A percentile compares a stretch with the other conserved stretches of the same genome.
These are phyloP conservation scores for Cheirogaleus major DNA, from an alignment of 2,797 vertebrate species.

Conservation along the genomic window DNA sequence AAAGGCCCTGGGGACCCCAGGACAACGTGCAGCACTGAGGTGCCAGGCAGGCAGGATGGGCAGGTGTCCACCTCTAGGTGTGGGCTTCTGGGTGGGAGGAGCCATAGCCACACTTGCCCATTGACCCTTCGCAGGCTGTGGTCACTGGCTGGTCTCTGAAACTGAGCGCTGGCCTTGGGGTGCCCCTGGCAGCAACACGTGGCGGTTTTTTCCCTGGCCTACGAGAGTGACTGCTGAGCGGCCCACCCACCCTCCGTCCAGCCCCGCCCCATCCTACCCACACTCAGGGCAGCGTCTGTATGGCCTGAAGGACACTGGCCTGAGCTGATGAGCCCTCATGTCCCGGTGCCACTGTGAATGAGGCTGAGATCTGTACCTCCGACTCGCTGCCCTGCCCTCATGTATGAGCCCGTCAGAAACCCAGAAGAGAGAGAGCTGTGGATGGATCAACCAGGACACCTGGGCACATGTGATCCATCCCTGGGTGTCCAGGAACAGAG, in stretches of 20 bases:
- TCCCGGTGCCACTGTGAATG: background rate
- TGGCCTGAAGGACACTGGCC: background rate
- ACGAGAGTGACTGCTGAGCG: background rate
- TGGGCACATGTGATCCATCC: background rate
- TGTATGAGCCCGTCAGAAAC: background rate
- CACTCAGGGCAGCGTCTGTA: background rate
- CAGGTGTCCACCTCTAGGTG: too few relatives aligned
- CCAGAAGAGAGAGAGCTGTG: background rate
- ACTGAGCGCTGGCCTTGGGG: background rate
- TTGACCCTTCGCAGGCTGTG: too few relatives aligned
- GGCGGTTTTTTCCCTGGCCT: background rate
- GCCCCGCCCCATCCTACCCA: background rate
- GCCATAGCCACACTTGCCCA: too few relatives aligned
- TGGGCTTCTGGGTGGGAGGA: background rate
- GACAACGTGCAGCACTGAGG: too few relatives aligned
- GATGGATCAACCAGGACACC: background rate
- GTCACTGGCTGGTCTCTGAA: background rate
- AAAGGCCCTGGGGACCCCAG: too few relatives aligned
- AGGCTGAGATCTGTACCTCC: background rate
- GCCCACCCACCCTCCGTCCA: background rate
- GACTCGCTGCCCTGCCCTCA: background rate
- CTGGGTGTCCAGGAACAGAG: background rate
- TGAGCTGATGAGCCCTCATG: background rate
- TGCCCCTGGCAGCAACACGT: background rate
- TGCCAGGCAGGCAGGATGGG: background rate